Evolutionary conservation across 2,797 vertebrate species (phyloP).

Genomic region (Myripristis murdjan): DNA sequence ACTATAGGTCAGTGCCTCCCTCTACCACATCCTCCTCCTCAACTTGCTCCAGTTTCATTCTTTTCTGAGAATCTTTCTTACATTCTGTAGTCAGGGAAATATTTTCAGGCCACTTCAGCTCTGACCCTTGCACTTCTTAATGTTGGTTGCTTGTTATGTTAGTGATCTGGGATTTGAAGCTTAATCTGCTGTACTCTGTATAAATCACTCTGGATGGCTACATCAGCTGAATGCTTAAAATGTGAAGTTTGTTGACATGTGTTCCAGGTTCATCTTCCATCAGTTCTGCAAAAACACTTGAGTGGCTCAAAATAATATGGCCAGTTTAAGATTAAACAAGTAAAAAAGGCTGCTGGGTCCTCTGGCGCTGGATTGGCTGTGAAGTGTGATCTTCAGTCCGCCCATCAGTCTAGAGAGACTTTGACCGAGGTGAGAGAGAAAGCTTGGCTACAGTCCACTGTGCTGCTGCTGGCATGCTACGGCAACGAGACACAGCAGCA

Average conservation of each 20-base stretch:
- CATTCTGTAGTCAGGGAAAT: constrained; percentile 10
- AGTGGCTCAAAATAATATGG: constrained; percentile 54
- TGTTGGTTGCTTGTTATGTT: constrained; percentile 4
- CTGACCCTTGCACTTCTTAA: constrained; percentile 31
- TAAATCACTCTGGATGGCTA: constrained; percentile 39
- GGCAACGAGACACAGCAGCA: constrained; percentile 56
- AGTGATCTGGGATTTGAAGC: constrained; percentile 23
- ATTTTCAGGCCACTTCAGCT: constrained; percentile 18
- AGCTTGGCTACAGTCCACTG: constrained; percentile 57
- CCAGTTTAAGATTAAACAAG: constrained; percentile 28
- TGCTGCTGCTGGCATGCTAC: constrained; percentile 47
- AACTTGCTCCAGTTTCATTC: background rate
- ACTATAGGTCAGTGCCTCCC: no score
- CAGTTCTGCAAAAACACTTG: constrained; percentile 26
- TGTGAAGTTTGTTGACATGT: background rate
- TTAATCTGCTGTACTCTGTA: constrained; percentile 40
- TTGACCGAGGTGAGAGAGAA: constrained; percentile 64
- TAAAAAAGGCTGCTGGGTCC: constrained; percentile 34
- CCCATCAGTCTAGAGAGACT: constrained; percentile 68
- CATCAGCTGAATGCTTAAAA: constrained; percentile 37
- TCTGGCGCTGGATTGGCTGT: constrained; percentile 53
- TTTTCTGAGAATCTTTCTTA: background rate
- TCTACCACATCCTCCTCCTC: no score
- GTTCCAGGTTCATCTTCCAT: constrained; percentile 5
- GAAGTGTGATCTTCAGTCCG: constrained; percentile 36